Conservation (phyloP, 2,888 invertebrate genomes). For the Conomelus anceps region DNA sequence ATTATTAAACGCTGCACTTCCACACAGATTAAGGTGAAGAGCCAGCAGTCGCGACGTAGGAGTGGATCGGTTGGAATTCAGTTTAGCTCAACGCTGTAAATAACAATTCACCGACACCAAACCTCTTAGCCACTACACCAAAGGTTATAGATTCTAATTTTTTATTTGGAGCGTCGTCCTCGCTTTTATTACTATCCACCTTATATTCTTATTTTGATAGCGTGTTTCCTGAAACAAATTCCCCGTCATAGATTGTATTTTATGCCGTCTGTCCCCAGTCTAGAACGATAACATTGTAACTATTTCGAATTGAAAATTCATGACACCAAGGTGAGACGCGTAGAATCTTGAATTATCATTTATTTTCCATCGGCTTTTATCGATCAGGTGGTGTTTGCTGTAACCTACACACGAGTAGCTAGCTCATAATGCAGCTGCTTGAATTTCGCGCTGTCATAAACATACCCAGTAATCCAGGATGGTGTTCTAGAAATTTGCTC, state of each 20-base stretch:
- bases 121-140: background rate
- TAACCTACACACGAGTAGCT: background rate
- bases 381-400: background rate
- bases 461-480: background rate
- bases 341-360: background rate
- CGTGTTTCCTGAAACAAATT: background rate
- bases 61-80: background rate
- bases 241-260: background rate
- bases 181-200: background rate
- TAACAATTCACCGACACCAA: background rate
- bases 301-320: background rate
- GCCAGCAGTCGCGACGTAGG: background rate
- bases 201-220: background rate
- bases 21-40: background rate
- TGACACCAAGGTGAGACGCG: background rate
- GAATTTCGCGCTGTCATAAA: background rate
- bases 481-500: background rate
- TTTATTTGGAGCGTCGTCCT: background rate
- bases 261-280: background rate
- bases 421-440: background rate
- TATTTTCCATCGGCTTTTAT: background rate
- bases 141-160: background rate
- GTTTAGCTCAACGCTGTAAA: background rate
- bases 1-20: background rate
- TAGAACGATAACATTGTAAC: background rate